Evolutionary conservation across 2,888 invertebrate species (phyloP).

Genomic region (Nyleta sp.): DNA sequence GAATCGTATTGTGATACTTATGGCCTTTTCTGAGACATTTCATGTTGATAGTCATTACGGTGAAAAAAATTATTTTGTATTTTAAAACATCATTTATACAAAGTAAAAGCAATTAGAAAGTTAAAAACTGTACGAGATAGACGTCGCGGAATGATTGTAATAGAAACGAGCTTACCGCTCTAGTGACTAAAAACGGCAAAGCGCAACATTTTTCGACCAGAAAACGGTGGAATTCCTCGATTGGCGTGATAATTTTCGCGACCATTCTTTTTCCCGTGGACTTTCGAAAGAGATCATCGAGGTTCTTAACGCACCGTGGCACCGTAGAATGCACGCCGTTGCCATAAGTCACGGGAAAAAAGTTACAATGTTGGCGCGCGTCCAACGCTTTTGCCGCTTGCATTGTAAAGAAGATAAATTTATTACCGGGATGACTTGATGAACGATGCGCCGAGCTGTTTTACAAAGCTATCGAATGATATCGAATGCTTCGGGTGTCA

Average conservation of each 20-base stretch:
- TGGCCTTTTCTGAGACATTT: too few relatives aligned
- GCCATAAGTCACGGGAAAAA: constrained; percentile 72
- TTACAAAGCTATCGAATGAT: constrained; percentile 51
- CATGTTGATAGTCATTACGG: too few relatives aligned
- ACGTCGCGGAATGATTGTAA: too few relatives aligned
- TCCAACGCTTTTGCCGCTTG: constrained; percentile 72
- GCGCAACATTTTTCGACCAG: too few relatives aligned
- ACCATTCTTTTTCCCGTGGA: constrained; percentile 19
- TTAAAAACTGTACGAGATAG: too few relatives aligned
- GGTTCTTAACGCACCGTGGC: constrained; percentile 70
- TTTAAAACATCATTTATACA: too few relatives aligned
- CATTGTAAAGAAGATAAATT: constrained; percentile 74
- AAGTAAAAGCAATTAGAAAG: too few relatives aligned
- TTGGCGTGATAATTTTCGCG: constrained; percentile 34
- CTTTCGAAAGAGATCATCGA: constrained; percentile 59
- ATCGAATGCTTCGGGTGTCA: constrained; percentile 49
- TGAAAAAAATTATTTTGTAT: too few relatives aligned
- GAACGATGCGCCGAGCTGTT: constrained; percentile 66
- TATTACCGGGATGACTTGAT: constrained; percentile 74
- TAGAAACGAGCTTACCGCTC: too few relatives aligned
- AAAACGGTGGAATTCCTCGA: too few relatives aligned
- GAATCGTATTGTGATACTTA: too few relatives aligned
- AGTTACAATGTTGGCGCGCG: constrained; percentile 71
- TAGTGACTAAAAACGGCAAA: too few relatives aligned
- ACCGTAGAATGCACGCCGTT: constrained; percentile 63